phyloP scores from a whole-genome alignment of 2,113 vertebrate species.

The Stegastes partitus region DNA sequence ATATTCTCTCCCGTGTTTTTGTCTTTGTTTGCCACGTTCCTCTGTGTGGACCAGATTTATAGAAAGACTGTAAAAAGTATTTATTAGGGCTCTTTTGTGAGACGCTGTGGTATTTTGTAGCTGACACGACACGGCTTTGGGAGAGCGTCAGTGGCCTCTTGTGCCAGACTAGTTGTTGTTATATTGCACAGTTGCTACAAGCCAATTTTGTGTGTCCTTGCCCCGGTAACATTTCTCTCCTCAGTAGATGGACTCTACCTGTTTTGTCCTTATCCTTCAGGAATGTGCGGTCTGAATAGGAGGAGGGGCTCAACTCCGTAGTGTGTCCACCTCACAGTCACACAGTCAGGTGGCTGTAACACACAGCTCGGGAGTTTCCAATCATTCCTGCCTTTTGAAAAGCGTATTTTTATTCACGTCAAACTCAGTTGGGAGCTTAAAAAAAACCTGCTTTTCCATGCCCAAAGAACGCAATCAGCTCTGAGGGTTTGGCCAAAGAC shows the following conservation, averaged over 20 bases:
- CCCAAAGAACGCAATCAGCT: not conserved
- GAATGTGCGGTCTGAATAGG: conserved; percentile 56
- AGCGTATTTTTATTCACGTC: conserved; percentile 18
- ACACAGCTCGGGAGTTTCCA: not conserved
- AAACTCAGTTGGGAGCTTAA: not conserved
- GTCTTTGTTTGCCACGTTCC: conserved; percentile 24
- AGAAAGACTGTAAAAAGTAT: conserved; percentile 58
- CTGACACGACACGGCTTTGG: conserved; percentile 20
- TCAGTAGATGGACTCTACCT: not conserved
- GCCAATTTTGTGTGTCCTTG: conserved; percentile 40
- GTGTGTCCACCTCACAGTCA: conserved; percentile 48
- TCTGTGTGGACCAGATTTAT: conserved; percentile 48
- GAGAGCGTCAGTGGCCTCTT: conserved; percentile 6
- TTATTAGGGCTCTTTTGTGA: conserved; percentile 54
- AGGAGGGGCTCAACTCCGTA: not conserved
- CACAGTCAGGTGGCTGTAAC: conserved; percentile 24
- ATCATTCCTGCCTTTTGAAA: conserved; percentile 17
- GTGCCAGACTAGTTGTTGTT: conserved; percentile 46
- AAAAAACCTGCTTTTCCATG: not conserved
- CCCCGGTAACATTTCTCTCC: conserved; percentile 7
- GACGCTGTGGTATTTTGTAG: conserved; percentile 38
- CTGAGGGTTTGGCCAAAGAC: conserved; percentile 40
- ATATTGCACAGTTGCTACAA: conserved; percentile 22
- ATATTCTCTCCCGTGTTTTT: not conserved
- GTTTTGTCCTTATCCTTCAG: conserved; percentile 39